Percentiles rank a stretch among this genome's conserved stretches.
These are phyloP conservation scores for Macrobrachium rosenbergii DNA, from an alignment of 1,140 invertebrate species.

Conservation along the genomic window DNA sequence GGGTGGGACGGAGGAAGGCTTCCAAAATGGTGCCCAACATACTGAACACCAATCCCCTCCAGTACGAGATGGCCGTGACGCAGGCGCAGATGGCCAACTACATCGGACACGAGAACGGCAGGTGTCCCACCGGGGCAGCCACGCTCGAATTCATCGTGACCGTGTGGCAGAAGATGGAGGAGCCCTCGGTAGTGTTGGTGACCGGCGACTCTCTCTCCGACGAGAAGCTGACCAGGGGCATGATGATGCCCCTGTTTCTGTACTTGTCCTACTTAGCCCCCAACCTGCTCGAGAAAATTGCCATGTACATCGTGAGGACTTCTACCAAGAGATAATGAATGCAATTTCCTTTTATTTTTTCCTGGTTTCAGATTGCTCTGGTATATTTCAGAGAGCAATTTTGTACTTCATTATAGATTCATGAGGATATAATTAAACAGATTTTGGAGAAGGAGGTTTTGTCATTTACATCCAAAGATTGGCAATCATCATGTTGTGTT, in stretches of 20 bases:
- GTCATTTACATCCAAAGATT: no score
- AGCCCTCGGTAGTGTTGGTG: slow-evolving; percentile 33
- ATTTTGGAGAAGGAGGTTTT: no score
- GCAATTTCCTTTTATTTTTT: no score
- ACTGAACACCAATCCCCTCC: slow-evolving; percentile 32
- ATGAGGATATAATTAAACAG: no score
- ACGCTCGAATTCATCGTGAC: slow-evolving; percentile 22
- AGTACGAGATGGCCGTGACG: slow-evolving; percentile 46
- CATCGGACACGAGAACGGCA: neutral
- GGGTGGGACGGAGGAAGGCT: slow-evolving; percentile 44
- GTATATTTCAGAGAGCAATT: no score
- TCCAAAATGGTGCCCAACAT: slow-evolving; percentile 32
- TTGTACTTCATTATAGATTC: no score
- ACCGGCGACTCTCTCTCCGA: slow-evolving; percentile 25
- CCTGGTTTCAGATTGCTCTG: no score
- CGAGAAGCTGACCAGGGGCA: neutral
- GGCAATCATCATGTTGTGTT: no score
- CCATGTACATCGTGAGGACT: no score
- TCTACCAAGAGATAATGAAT: no score
- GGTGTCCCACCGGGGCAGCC: neutral
- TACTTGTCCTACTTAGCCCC: slow-evolving; percentile 31
- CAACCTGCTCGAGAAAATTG: slow-evolving; percentile 32
- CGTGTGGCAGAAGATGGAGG: slow-evolving; percentile 39
- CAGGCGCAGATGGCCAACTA: slow-evolving; percentile 7
- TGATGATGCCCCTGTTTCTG: slow-evolving; percentile 26